Conservation (phyloP, 2,113 vertebrate species). For the Orthonyx spaldingii region DNA sequence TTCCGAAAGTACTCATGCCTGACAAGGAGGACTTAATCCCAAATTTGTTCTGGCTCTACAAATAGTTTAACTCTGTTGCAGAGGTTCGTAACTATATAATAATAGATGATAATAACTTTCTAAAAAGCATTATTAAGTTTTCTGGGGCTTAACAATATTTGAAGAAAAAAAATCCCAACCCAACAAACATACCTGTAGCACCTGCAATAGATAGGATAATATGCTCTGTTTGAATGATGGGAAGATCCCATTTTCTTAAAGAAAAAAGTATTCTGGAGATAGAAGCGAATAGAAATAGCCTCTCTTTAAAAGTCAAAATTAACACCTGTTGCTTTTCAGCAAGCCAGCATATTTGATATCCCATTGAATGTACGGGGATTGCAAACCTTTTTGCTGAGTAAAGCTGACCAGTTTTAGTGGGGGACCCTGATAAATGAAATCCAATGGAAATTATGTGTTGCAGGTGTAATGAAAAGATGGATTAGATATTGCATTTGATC, state of each 20-base stretch:
- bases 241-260: not conserved
- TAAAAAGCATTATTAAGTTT: not conserved
- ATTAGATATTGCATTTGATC: not conserved
- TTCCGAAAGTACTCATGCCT: not conserved
- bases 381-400: not conserved
- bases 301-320: not conserved
- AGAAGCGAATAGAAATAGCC: not conserved
- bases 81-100: not conserved
- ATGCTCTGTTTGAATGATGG: not conserved
- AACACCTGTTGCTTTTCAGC: not conserved
- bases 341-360: not conserved
- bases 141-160: not conserved
- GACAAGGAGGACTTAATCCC: not conserved
- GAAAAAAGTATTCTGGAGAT: not conserved
- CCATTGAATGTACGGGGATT: rapidly evolving
- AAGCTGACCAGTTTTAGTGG: not conserved
- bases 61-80: not conserved
- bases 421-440: not conserved
- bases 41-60: not conserved
- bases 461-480: not conserved
- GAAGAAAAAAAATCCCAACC: not conserved
- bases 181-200: not conserved
- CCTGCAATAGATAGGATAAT: not conserved
- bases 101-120: not conserved
- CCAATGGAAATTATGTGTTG: not conserved